Evolutionary conservation across 2,113 vertebrate genomes (phyloP).

Genomic region (Stigmatopora nigra): DNA sequence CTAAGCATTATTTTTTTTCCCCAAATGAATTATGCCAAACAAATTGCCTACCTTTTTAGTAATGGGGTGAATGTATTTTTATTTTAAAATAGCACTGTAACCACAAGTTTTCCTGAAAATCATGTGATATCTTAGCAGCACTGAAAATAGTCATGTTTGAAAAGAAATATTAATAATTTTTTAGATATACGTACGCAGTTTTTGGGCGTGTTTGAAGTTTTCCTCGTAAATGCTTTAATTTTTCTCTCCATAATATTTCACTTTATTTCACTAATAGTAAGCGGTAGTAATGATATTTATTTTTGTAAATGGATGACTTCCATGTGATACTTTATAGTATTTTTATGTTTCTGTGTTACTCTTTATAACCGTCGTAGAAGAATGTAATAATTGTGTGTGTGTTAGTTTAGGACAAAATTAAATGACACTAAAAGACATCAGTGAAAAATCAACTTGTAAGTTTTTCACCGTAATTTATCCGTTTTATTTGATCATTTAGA

Average conservation of each 20-base stretch:
- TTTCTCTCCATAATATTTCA: not conserved
- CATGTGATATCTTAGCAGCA: not conserved
- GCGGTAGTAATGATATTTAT: not conserved
- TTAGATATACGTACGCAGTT: not conserved
- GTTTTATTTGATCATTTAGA: too few species aligned
- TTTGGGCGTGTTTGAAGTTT: too few species aligned
- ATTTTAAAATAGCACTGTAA: slow-evolving; percentile 17
- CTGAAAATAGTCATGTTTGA: not conserved
- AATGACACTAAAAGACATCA: not conserved
- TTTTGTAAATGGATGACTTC: not conserved
- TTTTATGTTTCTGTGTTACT: not conserved
- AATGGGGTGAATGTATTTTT: slow-evolving; percentile 12
- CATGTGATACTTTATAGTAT: not conserved
- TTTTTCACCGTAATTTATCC: too few species aligned
- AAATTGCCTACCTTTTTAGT: slow-evolving; percentile 9
- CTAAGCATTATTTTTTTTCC: slow-evolving; percentile 9
- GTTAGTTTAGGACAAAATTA: not conserved
- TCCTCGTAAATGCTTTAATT: not conserved
- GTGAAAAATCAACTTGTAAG: not conserved
- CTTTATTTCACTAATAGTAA: not conserved
- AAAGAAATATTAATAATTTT: not conserved
- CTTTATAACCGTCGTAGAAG: not conserved
- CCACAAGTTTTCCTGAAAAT: not conserved
- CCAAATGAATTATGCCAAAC: slow-evolving; percentile 1
- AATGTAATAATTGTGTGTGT: not conserved